These are phyloP conservation scores for Anthophora plumipes DNA, from an alignment of 2,888 invertebrate genomes.

Conservation along the genomic window DNA sequence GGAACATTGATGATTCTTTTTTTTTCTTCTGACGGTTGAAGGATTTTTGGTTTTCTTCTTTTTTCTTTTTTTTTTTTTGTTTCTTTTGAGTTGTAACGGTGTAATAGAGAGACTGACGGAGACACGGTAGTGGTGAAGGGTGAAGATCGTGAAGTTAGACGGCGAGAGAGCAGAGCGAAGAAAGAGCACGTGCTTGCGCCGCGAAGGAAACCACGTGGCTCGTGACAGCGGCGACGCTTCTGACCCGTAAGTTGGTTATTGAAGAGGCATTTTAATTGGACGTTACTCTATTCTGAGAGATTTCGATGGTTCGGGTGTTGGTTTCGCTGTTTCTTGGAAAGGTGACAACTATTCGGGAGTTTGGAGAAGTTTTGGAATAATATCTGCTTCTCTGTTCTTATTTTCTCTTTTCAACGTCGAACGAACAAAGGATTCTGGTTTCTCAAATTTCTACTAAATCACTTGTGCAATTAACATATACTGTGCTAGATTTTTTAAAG, in stretches of 20 bases:
- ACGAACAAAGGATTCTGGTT: too few relatives aligned
- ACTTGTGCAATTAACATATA: too few relatives aligned
- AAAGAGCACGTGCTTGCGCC: conserved; percentile 49
- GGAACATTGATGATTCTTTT: too few relatives aligned
- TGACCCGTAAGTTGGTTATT: conserved; percentile 47
- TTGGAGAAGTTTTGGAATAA: too few relatives aligned
- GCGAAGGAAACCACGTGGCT: conserved; percentile 60
- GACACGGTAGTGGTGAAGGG: neutral
- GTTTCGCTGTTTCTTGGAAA: neutral
- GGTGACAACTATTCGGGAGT: neutral
- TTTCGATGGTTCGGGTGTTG: neutral
- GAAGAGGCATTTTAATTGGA: neutral
- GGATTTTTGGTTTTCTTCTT: too few relatives aligned
- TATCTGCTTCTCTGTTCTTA: too few relatives aligned
- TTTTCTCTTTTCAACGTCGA: too few relatives aligned
- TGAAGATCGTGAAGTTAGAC: neutral
- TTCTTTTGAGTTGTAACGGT: too few relatives aligned
- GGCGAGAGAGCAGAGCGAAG: neutral
- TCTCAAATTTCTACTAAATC: too few relatives aligned
- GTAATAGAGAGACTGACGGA: neutral
- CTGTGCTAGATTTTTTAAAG: too few relatives aligned
- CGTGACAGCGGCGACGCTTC: conserved; percentile 27
- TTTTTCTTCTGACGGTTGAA: too few relatives aligned
- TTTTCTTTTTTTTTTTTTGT: too few relatives aligned
- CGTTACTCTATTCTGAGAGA: neutral